Evolutionary conservation across 2,888 invertebrate species (phyloP), one percentile per base, ranked within the genome.

Genomic region (Cyrtodaria siliqua): DNA sequence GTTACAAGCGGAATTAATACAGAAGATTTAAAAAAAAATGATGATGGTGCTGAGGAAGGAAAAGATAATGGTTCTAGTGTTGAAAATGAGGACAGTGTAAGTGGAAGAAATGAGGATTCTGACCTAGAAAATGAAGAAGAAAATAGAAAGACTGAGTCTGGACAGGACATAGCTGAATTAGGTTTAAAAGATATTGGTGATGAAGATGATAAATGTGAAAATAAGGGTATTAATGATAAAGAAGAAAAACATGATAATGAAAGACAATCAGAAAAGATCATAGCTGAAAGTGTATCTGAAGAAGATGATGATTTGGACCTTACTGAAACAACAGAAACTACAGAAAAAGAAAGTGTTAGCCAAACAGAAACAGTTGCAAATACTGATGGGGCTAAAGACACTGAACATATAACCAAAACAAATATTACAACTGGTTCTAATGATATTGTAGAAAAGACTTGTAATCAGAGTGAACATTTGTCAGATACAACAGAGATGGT

Each of bases 241-340:
- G 20, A 20, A 18, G 20, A 44, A 44, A 20, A 16, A 44, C n/a
- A 44, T 44, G 44, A 33, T 6, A 49, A 38, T 26, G 29, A 29
- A 29, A 9, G 16, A 9, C 49, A 49, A 49, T 53, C 53, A 53
- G 16, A 44, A 20, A 20, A 18, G n/a, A 16, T 12, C 42, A 6
- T 27, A n/a, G n/a, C 29, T 47, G 60, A 42, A 20, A 59, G 23
- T 40, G 42, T 44, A 23, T 57, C 56, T 29, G 47, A 3, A 29
- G 40, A 50, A 38, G 47, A 26, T 49, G 57, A 49, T 40, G 59
- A 50, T 52, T 47, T 64, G 14, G 64, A 64, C 40, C 52, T 64
- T 23, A 64, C 55, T 23, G 14, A 53, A 29, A 18, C 42, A 44
- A 44, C 16, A 4, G n/a, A 44, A 44, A 53, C 2, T 16, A 16